A percentile compares a stretch with the other conserved stretches of the same genome.
Evolutionary conservation across 2,113 vertebrate species (phyloP).

Genomic region (Capreolus pygargus): DNA sequence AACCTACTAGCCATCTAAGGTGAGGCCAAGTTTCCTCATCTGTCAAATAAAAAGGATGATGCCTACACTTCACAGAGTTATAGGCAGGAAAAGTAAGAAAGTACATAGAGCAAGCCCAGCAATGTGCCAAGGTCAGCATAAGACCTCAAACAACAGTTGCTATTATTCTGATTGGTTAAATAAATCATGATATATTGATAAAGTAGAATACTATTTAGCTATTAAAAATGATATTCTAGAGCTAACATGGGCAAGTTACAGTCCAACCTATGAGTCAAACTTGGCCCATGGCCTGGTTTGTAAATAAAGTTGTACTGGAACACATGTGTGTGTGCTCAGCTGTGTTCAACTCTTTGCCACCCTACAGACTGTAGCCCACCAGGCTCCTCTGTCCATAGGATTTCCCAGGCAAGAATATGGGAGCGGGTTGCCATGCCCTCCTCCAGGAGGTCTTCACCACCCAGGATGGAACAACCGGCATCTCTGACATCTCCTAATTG

Average conservation of each 20-base stretch:
- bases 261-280: background rate
- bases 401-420: background rate
- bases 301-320: constrained; percentile 36
- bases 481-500: background rate
- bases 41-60: background rate
- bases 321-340: background rate
- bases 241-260: background rate
- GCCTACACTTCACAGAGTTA: background rate
- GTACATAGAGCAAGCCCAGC: background rate
- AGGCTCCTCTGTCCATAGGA: background rate
- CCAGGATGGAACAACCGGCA: accelerated
- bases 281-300: background rate
- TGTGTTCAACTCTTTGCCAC: background rate
- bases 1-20: background rate
- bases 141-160: background rate
- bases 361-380: background rate
- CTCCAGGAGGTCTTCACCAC: background rate
- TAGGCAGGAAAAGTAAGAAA: background rate
- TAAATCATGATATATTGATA: background rate
- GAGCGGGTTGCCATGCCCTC: background rate
- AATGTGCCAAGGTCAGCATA: background rate
- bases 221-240: background rate
- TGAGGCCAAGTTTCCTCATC: background rate
- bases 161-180: background rate
- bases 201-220: background rate